A percentile compares a stretch with the other conserved stretches of the same genome.
phyloP scores from a whole-genome alignment of 2,113 vertebrate genomes.

The Agapornis roseicollis region DNA sequence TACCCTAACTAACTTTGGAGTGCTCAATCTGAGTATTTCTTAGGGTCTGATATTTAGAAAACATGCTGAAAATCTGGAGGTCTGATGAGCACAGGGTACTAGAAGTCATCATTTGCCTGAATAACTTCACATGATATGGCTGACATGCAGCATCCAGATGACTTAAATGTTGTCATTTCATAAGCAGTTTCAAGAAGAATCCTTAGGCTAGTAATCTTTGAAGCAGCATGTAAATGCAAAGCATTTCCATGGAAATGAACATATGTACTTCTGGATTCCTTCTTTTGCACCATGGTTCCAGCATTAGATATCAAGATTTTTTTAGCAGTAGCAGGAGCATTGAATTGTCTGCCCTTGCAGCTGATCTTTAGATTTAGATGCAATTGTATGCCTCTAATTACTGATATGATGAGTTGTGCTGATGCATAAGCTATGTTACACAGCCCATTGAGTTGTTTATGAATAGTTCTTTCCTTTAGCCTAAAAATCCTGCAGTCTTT shows the following conservation, averaged over 20 bases:
- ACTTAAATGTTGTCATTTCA: background rate
- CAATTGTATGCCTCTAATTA: background rate
- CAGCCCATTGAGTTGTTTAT: background rate
- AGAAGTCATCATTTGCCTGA: background rate
- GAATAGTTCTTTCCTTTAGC: background rate
- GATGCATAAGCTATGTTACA: background rate
- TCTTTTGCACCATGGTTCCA: background rate
- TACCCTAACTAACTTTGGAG: background rate
- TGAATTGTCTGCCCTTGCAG: background rate
- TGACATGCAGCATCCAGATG: background rate
- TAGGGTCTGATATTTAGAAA: background rate
- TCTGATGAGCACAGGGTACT: background rate
- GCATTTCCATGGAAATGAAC: slow-evolving; percentile 37
- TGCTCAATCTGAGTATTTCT: background rate
- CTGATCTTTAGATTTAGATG: background rate
- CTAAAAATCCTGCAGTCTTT: background rate
- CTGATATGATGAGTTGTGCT: background rate
- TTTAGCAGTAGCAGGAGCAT: background rate
- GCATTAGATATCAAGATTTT: background rate
- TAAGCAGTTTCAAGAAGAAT: background rate
- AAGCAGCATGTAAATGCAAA: slow-evolving; percentile 20
- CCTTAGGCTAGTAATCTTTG: background rate
- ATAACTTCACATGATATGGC: background rate
- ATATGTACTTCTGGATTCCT: background rate
- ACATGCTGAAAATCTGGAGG: background rate